Percentiles rank a stretch among this genome's conserved stretches.
phyloP scores from a whole-genome alignment of 2,113 vertebrate genomes.

The Gobius niger region DNA sequence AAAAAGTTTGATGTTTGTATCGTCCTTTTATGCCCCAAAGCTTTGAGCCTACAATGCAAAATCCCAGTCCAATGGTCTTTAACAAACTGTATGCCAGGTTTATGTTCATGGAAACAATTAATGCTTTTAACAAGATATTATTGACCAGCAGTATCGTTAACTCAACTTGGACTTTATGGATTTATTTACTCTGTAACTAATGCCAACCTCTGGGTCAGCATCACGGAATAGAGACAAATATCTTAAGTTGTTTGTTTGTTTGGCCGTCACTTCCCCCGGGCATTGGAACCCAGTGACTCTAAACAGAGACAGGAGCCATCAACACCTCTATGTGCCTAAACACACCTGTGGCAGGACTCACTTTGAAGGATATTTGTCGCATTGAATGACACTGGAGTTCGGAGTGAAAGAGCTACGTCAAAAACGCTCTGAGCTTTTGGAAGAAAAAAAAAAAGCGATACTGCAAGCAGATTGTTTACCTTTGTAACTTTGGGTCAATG shows the following conservation, averaged over 20 bases:
- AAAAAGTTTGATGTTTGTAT: too few species aligned
- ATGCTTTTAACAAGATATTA: too few species aligned
- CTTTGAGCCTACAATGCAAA: too few species aligned
- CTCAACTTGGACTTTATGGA: not conserved
- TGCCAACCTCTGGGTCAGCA: slow-evolving; percentile 13
- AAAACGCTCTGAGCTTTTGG: slow-evolving; percentile 19
- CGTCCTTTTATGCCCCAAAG: too few species aligned
- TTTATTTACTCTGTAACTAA: not conserved
- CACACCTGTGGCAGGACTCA: slow-evolving; percentile 8
- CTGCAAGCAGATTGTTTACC: slow-evolving; percentile 6
- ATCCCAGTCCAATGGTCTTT: too few species aligned
- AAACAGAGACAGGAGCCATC: slow-evolving; percentile 36
- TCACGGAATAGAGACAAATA: slow-evolving; percentile 41
- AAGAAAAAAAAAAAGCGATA: slow-evolving; percentile 22
- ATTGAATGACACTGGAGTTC: slow-evolving; percentile 10
- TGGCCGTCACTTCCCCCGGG: slow-evolving; percentile 25
- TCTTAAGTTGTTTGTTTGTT: slow-evolving; percentile 38
- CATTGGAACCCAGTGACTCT: slow-evolving; percentile 36
- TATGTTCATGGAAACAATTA: too few species aligned
- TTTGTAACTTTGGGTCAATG: not conserved
- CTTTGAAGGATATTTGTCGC: slow-evolving; percentile 46
- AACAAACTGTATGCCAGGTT: too few species aligned
- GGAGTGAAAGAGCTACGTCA: slow-evolving; percentile 23
- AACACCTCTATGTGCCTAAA: slow-evolving; percentile 33
- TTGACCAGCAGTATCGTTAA: not conserved